phyloP scores from a whole-genome alignment of 2,113 vertebrate species.

The Halichoerus grypus region DNA sequence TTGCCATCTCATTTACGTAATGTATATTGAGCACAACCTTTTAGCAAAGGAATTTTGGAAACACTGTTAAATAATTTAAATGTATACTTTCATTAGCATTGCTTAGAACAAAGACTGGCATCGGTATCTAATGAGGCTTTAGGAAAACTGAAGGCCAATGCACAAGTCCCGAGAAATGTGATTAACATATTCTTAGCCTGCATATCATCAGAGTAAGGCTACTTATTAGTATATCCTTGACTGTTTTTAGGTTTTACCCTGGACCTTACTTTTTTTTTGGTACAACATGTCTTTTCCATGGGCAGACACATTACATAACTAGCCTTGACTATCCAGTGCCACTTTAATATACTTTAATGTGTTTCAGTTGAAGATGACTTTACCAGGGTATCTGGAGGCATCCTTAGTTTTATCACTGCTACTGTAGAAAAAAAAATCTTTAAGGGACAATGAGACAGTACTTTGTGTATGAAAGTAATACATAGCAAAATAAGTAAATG shows the following conservation, averaged over 20 bases:
- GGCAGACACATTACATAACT: not conserved
- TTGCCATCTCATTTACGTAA: slow-evolving; percentile 30
- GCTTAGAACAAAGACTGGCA: not conserved
- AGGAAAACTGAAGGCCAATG: not conserved
- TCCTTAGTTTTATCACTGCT: not conserved
- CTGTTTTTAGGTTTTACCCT: slow-evolving; percentile 30
- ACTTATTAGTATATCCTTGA: not conserved
- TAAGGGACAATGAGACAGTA: not conserved
- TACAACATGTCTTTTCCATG: not conserved
- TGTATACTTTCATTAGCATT: not conserved
- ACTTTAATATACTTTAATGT: not conserved
- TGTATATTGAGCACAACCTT: not conserved
- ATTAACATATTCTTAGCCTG: not conserved
- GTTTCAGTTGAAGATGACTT: not conserved
- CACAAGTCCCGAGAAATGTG: slow-evolving; percentile 39
- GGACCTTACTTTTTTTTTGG: not conserved
- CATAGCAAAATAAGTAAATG: slow-evolving; percentile 5
- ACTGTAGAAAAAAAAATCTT: not conserved
- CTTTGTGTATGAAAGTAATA: not conserved
- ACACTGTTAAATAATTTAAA: slow-evolving; percentile 33
- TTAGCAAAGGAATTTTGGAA: slow-evolving; percentile 42
- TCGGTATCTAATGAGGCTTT: not conserved
- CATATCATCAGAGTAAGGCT: not conserved
- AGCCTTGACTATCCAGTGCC: not conserved
- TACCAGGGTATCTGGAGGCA: not conserved